Conservation (phyloP, 2,797 vertebrate species). For the Myioborus miniatus region DNA sequence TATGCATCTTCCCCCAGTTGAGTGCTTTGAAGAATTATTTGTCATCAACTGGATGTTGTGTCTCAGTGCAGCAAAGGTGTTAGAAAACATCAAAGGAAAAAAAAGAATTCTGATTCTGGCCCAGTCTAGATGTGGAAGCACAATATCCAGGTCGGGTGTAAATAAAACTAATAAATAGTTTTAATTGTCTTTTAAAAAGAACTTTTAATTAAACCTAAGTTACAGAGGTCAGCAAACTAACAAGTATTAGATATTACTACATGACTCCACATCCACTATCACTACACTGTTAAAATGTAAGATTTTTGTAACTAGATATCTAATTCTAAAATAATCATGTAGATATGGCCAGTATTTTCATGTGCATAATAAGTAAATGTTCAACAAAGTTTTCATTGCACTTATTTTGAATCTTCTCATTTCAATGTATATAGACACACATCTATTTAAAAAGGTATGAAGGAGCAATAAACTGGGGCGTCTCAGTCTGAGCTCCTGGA, state of each 20-base stretch:
- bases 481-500: not conserved
- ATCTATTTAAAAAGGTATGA: not conserved
- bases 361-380: not conserved
- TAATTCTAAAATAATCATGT: not conserved
- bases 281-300: not conserved
- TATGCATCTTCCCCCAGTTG: rapidly evolving
- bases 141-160: not conserved
- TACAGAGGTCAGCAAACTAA: not conserved
- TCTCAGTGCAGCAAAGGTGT: not conserved
- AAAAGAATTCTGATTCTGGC: not conserved
- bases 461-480: not conserved
- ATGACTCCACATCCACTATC: not conserved
- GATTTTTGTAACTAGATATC: not conserved
- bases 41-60: not conserved
- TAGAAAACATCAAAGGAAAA: not conserved
- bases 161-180: not conserved
- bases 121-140: not conserved
- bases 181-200: not conserved
- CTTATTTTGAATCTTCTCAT: not conserved
- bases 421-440: not conserved
- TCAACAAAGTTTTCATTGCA: not conserved
- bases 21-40: not conserved
- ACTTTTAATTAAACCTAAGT: not conserved
- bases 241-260: not conserved
- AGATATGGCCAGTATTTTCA: not conserved